Conservation (phyloP, 35 echinoderm and acorn worm species). For the Hemicentrotus pulcherrimus region DNA sequence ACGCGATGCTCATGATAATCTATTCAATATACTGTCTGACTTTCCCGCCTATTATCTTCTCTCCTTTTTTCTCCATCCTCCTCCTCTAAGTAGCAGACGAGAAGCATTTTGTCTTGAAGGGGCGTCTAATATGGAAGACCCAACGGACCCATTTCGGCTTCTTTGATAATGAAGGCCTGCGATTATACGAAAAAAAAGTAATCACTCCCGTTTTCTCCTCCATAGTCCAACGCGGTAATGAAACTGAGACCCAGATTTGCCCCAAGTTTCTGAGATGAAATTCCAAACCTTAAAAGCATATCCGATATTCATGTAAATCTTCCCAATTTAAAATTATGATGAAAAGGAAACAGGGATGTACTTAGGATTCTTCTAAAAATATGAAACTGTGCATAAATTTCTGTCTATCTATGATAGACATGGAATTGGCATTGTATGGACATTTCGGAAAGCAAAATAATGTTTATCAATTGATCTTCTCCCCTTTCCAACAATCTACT, state of each 20-base stretch:
- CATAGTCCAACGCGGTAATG: not conserved
- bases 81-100: not conserved
- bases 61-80: not conserved
- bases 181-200: not conserved
- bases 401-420: too few relatives aligned
- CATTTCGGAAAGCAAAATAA: too few relatives aligned
- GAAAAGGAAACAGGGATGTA: not conserved
- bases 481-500: too few relatives aligned
- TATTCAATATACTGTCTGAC: not conserved
- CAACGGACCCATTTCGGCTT: not conserved
- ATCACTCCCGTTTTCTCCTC: not conserved
- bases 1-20: not conserved
- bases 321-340: not conserved
- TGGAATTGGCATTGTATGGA: too few relatives aligned
- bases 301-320: not conserved
- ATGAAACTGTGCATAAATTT: too few relatives aligned
- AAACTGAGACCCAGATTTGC: not conserved
- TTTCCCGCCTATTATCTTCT: not conserved
- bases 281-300: slow-evolving; percentile 19
- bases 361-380: not conserved
- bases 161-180: slow-evolving; percentile 3
- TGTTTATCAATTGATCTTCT: too few relatives aligned
- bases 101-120: not conserved
- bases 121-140: not conserved
- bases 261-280: not conserved